Evolutionary conservation across 2,113 vertebrate genomes (phyloP), one percentile per base, ranked within the genome.

Genomic region (Electrona antarctica): DNA sequence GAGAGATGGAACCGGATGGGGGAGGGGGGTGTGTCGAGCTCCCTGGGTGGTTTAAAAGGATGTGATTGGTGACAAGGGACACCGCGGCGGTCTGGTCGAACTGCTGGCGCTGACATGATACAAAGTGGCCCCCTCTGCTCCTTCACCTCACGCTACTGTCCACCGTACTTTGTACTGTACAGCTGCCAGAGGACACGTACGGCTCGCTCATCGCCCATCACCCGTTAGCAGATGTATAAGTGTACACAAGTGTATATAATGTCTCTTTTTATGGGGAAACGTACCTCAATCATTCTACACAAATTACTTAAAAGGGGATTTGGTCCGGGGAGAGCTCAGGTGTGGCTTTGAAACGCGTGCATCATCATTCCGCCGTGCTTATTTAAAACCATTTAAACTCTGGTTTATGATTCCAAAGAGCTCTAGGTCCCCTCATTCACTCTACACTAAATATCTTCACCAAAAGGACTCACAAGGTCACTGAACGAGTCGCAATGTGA

Each of bases 1-100:
- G 15, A 47, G 10, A 49, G 10, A 48, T 2, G 41, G 59, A 60
- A 29, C 63, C 13, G 28, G 47, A 14, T 11, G 48, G 68, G 57
- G 47, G 54, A 54, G 7, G 3, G 65, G 77, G 73, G 86, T 79
- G 77, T 76, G 84, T 86, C 51, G 58, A 81, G 81, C 87, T 91
- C 81, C 85, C 81, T 91, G 87, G 80, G 88, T 85, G 88, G 79
- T 88, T 85, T 87, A 88, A 88, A 82, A 85, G 85, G 88, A 93
- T 87, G 87, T 90, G 87, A 90, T 91, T 89, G 88, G 87, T 89
- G 91, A 90, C 89, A 91, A 78, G 85, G 87, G 85, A 81, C 76
- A 84, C 85, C 69, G 84, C 85, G 85, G 84, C 73, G 85, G 88
- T 84, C 79, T 75, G 73, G 69, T 83, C 89, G 74, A 84, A 91